phyloP scores from a whole-genome alignment of 1,140 invertebrate species.

The Drosophila novamexicana region DNA sequence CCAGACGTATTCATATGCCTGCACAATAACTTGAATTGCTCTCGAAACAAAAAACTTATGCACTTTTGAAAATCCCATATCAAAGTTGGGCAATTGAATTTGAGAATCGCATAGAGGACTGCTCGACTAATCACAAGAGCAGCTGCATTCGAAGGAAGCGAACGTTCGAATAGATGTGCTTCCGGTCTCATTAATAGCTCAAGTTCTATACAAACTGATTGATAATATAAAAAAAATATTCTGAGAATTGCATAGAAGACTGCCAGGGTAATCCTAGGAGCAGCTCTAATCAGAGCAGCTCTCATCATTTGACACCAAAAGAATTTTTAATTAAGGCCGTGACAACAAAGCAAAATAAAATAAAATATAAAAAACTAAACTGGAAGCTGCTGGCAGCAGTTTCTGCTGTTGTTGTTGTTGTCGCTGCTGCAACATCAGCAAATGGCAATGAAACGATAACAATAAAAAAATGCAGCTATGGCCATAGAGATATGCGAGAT shows the following conservation, averaged over 20 bases:
- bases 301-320: slow-evolving; percentile 64
- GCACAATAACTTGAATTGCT: neutral
- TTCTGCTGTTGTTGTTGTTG: slow-evolving; percentile 16
- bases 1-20: neutral
- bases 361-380: slow-evolving; percentile 28
- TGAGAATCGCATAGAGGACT: too few species aligned
- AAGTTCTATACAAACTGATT: too few species aligned
- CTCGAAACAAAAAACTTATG: neutral
- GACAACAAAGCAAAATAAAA: slow-evolving; percentile 31
- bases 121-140: too few species aligned
- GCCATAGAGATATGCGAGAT: slow-evolving; percentile 62
- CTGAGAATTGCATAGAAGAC: slow-evolving; percentile 6
- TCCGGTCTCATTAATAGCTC: too few species aligned
- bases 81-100: neutral
- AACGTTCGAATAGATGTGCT: too few species aligned
- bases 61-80: neutral
- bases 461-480: slow-evolving; percentile 63
- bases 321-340: slow-evolving; percentile 75
- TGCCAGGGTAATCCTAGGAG: slow-evolving; percentile 47
- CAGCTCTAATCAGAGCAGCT: slow-evolving; percentile 32
- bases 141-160: too few species aligned
- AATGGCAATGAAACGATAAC: slow-evolving; percentile 64
- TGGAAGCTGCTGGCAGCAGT: slow-evolving; percentile 29
- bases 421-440: slow-evolving; percentile 42
- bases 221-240: neutral